These are phyloP conservation scores for Drosophila obscura DNA, from an alignment of 1,140 invertebrate species.

Conservation along the genomic window DNA sequence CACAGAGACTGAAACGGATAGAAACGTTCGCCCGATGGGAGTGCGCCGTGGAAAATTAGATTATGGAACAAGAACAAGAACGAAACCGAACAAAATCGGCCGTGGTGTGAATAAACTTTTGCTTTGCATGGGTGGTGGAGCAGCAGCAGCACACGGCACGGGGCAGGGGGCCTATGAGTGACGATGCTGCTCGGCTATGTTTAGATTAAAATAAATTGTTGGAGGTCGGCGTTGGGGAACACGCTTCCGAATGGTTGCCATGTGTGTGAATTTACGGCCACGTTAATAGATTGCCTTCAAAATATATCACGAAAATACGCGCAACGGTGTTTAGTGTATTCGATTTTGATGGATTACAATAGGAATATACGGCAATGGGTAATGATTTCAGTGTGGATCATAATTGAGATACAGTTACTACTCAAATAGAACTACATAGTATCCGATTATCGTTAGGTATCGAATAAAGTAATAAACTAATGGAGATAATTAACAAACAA, in stretches of 20 bases:
- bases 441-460: too few species aligned
- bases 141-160: slow-evolving; percentile 40
- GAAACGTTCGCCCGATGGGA: slow-evolving; percentile 5
- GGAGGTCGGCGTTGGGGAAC: slow-evolving; percentile 36
- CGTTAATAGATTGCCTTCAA: slow-evolving; percentile 50
- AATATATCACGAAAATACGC: slow-evolving; percentile 36
- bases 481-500: too few species aligned
- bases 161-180: slow-evolving; percentile 67
- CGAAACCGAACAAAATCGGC: slow-evolving; percentile 18
- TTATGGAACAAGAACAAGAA: slow-evolving; percentile 54
- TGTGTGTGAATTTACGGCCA: slow-evolving; percentile 55
- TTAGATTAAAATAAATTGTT: slow-evolving; percentile 74
- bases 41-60: slow-evolving; percentile 64
- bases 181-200: slow-evolving; percentile 52
- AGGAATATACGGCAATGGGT: slow-evolving; percentile 8
- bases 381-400: not conserved
- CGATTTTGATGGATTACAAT: slow-evolving; percentile 52
- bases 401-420: slow-evolving; percentile 6
- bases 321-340: slow-evolving; percentile 34
- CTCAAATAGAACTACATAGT: too few species aligned
- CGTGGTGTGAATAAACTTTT: slow-evolving; percentile 76
- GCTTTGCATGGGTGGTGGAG: slow-evolving; percentile 42
- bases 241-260: slow-evolving; percentile 40
- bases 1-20: slow-evolving; percentile 9
- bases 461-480: too few species aligned